Percentiles rank a stretch among this genome's conserved stretches.
phyloP scores from a whole-genome alignment of 2,113 vertebrate species.

The Leucopsar rothschildi region DNA sequence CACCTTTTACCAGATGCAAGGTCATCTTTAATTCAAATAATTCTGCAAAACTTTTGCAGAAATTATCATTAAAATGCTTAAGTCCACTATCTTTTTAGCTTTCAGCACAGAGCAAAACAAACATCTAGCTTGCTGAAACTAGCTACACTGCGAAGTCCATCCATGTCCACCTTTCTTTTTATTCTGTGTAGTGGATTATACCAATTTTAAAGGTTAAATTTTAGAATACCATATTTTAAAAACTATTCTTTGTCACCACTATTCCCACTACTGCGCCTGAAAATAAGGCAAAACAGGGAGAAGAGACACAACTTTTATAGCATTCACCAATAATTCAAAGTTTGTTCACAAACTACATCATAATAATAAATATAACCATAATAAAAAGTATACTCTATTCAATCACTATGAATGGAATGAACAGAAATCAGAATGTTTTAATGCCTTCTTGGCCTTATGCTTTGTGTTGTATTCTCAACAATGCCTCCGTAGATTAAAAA shows the following conservation, averaged over 20 bases:
- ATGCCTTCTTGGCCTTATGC: neutral
- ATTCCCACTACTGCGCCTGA: neutral
- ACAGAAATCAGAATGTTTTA: neutral
- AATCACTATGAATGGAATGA: neutral
- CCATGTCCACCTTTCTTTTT: neutral
- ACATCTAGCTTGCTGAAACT: neutral
- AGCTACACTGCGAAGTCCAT: neutral
- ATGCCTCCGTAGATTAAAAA: neutral
- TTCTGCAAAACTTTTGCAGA: neutral
- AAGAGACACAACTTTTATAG: neutral
- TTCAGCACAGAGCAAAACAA: neutral
- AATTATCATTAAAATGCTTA: neutral
- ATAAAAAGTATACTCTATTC: neutral
- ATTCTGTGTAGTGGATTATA: neutral
- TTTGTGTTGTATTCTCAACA: neutral
- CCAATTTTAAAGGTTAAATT: neutral
- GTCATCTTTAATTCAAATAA: neutral
- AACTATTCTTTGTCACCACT: neutral
- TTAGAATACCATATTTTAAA: neutral
- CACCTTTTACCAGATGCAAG: neutral
- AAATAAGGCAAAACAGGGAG: neutral
- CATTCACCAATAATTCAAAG: neutral
- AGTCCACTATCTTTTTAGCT: neutral
- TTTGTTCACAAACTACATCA: neutral
- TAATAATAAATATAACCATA: neutral